A percentile compares a stretch with the other conserved stretches of the same genome.
These are phyloP conservation scores for Dasysyrphus albostriatus DNA, from an alignment of 2,888 invertebrate species.

Conservation along the genomic window DNA sequence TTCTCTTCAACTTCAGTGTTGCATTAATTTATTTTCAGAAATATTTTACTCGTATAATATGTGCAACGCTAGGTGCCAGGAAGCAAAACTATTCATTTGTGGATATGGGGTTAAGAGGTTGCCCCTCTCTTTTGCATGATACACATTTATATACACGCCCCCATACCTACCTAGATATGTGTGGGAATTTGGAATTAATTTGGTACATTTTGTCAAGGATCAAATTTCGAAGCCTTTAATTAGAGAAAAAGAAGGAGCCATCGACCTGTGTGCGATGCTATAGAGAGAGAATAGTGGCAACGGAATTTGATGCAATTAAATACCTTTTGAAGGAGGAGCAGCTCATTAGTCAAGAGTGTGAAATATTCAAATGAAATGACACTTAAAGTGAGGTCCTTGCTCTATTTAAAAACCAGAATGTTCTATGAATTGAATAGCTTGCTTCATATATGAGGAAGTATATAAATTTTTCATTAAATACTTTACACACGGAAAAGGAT, in stretches of 20 bases:
- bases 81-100: slow-evolving; percentile 59
- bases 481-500: not conserved
- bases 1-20: slow-evolving; percentile 42
- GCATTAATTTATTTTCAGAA: slow-evolving; percentile 64
- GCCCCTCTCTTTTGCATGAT: not conserved
- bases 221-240: slow-evolving; percentile 66
- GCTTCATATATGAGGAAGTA: slow-evolving; percentile 9
- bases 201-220: slow-evolving; percentile 59
- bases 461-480: not conserved
- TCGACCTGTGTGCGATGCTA: slow-evolving; percentile 19
- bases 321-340: slow-evolving; percentile 27
- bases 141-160: not conserved
- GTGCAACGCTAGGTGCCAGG: slow-evolving; percentile 8
- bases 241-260: slow-evolving; percentile 34
- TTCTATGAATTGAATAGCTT: not conserved
- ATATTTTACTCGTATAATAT: slow-evolving; percentile 30
- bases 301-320: slow-evolving; percentile 46
- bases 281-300: slow-evolving; percentile 1
- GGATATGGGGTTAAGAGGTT: slow-evolving; percentile 40
- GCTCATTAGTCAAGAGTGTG: slow-evolving; percentile 60
- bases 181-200: slow-evolving; percentile 54
- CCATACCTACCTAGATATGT: too few relatives aligned
- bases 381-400: slow-evolving; percentile 45
- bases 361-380: slow-evolving; percentile 54
- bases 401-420: not conserved